Evolutionary conservation across 2,888 invertebrate genomes (phyloP).

Genomic region (Helleia helle): DNA sequence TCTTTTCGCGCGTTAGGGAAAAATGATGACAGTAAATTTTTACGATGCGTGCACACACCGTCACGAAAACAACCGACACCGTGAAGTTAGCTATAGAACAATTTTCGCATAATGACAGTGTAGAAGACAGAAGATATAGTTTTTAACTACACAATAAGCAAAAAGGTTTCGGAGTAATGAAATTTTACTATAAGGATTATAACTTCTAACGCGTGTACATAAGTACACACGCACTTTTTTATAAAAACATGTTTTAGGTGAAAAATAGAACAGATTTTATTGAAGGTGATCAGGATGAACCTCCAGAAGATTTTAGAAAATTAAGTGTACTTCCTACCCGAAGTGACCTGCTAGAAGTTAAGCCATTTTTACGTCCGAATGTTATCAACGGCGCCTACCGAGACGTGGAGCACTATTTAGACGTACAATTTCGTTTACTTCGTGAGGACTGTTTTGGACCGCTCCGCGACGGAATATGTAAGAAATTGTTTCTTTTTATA

Average conservation of each 20-base stretch:
- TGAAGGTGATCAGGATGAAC: conserved; percentile 24
- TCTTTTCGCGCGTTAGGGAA: too few species aligned
- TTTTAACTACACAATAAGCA: too few species aligned
- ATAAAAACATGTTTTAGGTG: not conserved
- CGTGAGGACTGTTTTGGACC: conserved; percentile 87
- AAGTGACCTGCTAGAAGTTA: conserved; percentile 35
- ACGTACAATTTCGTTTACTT: conserved; percentile 83
- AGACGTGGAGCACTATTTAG: conserved; percentile 81
- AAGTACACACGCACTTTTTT: too few species aligned
- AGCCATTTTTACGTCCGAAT: conserved; percentile 62
- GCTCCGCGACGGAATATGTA: conserved; percentile 76
- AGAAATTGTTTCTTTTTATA: conserved; percentile 18
- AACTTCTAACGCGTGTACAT: too few species aligned
- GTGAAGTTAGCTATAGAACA: too few species aligned
- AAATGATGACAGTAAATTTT: too few species aligned
- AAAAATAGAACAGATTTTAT: not conserved
- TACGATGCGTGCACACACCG: too few species aligned
- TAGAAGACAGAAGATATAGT: too few species aligned
- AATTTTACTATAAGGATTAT: too few species aligned
- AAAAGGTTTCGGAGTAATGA: too few species aligned
- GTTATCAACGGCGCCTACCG: conserved; percentile 75
- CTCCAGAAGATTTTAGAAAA: conserved; percentile 47
- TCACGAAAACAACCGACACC: too few species aligned
- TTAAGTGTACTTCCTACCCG: conserved; percentile 39
- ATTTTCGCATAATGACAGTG: too few species aligned